phyloP scores from a whole-genome alignment of 2,797 vertebrate species.

The Liparis tanakae region DNA sequence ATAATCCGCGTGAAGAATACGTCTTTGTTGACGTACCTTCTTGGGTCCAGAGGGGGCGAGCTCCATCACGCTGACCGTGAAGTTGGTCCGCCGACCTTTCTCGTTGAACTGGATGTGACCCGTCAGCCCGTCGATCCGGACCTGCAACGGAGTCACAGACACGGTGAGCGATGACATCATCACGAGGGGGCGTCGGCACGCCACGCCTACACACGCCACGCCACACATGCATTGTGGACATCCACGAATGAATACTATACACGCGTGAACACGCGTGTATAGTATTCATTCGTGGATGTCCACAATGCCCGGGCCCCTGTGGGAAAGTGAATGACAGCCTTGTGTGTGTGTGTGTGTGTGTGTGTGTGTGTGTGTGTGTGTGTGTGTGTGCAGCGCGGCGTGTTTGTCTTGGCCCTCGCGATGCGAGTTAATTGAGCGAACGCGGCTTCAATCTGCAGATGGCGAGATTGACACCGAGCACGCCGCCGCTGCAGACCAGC shows the following conservation, averaged over 20 bases:
- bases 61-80: conserved; percentile 95
- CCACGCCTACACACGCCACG: conserved; percentile 14
- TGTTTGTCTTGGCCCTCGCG: conserved; percentile 76
- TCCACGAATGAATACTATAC: conserved; percentile 20
- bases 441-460: conserved; percentile 79
- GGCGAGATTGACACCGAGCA: conserved; percentile 74
- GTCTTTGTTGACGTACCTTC: conserved; percentile 81
- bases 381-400: conserved; percentile 60
- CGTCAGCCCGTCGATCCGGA: conserved; percentile 93
- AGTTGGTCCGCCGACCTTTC: conserved; percentile 96
- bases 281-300: conserved; percentile 39
- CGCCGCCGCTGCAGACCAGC: conserved; percentile 66
- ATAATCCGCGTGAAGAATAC: conserved; percentile 9
- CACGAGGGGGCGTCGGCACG: conserved; percentile 8
- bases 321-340: no score
- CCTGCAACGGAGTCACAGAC: conserved; percentile 79
- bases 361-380: conserved; percentile 47
- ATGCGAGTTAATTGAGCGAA: conserved; percentile 82
- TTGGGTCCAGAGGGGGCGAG: conserved; percentile 93
- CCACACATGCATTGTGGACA: no score
- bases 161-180: conserved; percentile 1
- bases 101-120: conserved; percentile 99
- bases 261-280: conserved; percentile 37
- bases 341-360: conserved; percentile 43
- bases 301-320: no score